A percentile compares a stretch with the other conserved stretches of the same genome.
phyloP scores from a whole-genome alignment of 2,113 vertebrate species.

The Eulemur rufifrons region DNA sequence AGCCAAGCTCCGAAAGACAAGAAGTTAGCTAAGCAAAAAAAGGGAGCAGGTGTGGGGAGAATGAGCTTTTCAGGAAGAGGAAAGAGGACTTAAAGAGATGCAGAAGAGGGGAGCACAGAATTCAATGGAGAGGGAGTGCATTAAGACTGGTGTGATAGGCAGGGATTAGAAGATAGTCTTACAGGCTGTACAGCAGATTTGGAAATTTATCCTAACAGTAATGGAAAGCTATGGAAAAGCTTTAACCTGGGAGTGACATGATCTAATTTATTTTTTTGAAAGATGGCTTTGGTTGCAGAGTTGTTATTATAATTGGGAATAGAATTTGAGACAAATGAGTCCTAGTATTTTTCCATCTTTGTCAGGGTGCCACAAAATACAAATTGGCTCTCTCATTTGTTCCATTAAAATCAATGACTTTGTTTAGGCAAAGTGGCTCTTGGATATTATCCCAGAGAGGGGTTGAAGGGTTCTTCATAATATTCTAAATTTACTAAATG shows the following conservation, averaged over 20 bases:
- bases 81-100: neutral
- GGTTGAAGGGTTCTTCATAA: constrained; percentile 72
- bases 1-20: constrained; percentile 4
- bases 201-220: neutral
- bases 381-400: constrained; percentile 67
- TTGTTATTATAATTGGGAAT: constrained; percentile 52
- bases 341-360: constrained; percentile 51
- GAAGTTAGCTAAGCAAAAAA: neutral
- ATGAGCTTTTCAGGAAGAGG: constrained; percentile 10
- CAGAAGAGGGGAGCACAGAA: neutral
- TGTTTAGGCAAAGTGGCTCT: constrained; percentile 74
- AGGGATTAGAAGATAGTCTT: neutral
- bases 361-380: constrained; percentile 65
- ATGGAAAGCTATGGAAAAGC: constrained; percentile 19
- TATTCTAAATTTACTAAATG: constrained; percentile 74
- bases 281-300: constrained; percentile 37
- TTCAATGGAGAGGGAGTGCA: neutral
- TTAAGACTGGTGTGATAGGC: neutral
- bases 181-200: neutral
- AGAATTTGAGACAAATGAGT: constrained; percentile 60
- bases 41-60: neutral
- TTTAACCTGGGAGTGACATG: constrained; percentile 4
- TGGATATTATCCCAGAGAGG: constrained; percentile 73
- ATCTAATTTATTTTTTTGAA: constrained; percentile 56
- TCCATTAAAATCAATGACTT: constrained; percentile 76